Evolutionary conservation across 1,140 invertebrate species (phyloP), one percentile per base, ranked within the genome.

Genomic region (Medauroidea extradentata): DNA sequence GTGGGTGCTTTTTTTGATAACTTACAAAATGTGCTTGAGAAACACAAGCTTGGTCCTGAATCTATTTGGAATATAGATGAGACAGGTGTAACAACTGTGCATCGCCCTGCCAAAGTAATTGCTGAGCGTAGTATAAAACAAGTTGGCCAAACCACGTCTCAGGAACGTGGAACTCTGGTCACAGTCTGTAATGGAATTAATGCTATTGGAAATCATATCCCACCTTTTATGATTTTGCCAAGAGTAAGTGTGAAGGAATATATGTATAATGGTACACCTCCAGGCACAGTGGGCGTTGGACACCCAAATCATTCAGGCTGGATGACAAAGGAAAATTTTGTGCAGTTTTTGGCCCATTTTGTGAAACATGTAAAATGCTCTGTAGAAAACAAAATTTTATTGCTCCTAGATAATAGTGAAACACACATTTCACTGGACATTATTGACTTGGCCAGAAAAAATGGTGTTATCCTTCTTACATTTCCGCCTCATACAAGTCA

Each of bases 401-500:
- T 78, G 0, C 29, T 78, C 9, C 53, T 65, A 38, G 75, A 78
- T 64, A 73, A 71, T 43, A 71, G 76, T 59, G 54, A 60, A 5
- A 70, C 62, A 13, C 74, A 77, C 63, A 61, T 66, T 41, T 65
- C 64, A 19, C 8, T 72, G 1, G 52, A 51, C 53, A 64, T 59
- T 8, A 52, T 69, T 54, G 29, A 65, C 53, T 63, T 61, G 25
- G 64, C 60, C 48, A 64, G 58, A 63, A 57, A 60, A 2, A 68
- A 70, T 55, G 64, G 66, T 0, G 66, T 74, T 1, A 39, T 65
- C 19, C 16, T 72, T 19, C 60, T 80, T 5, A 74, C 75, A 51
- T 67, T 81, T 42, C 75, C 78, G 57, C 75, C 78, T 29, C 78
- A 79, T 59, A 72, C 66, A 16, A 73, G 69, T 42, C 71, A 79